Evolutionary conservation across 2,888 invertebrate genomes (phyloP).

Genomic region (Lithophane socia): DNA sequence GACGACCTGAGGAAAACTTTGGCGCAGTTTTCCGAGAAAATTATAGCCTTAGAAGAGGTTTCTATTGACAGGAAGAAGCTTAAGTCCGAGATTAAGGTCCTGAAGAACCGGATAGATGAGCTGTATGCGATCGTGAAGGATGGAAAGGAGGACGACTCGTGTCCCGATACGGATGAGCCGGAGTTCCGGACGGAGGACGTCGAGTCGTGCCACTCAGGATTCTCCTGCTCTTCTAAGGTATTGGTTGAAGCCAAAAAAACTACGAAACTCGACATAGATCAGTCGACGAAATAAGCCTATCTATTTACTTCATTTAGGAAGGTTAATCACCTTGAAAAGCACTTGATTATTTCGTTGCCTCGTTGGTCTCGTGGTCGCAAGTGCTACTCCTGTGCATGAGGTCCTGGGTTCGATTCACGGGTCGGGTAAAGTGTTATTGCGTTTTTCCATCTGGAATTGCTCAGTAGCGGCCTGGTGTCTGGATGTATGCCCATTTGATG

Average conservation of each 20-base stretch:
- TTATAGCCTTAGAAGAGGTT: slow-evolving; percentile 76
- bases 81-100: slow-evolving; percentile 75
- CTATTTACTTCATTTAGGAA: background rate
- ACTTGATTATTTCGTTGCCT: too few species aligned
- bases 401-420: too few species aligned
- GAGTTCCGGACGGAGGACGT: slow-evolving; percentile 71
- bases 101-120: slow-evolving; percentile 83
- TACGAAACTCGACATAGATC: background rate
- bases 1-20: slow-evolving; percentile 77
- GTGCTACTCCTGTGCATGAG: too few species aligned
- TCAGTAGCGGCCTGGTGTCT: too few species aligned
- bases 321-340: too few species aligned
- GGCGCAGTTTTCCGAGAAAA: slow-evolving; percentile 76
- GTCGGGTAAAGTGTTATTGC: too few species aligned
- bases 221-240: slow-evolving; percentile 86
- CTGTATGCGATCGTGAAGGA: slow-evolving; percentile 82
- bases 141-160: slow-evolving; percentile 81
- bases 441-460: too few species aligned
- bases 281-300: background rate
- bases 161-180: slow-evolving; percentile 71
- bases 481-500: too few species aligned
- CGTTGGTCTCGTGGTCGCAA: too few species aligned
- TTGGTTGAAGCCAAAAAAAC: background rate
- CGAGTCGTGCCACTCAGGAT: slow-evolving; percentile 84
- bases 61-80: slow-evolving; percentile 75